phyloP scores from a whole-genome alignment of 2,888 invertebrate species.

The Synergus gifuensis region DNA sequence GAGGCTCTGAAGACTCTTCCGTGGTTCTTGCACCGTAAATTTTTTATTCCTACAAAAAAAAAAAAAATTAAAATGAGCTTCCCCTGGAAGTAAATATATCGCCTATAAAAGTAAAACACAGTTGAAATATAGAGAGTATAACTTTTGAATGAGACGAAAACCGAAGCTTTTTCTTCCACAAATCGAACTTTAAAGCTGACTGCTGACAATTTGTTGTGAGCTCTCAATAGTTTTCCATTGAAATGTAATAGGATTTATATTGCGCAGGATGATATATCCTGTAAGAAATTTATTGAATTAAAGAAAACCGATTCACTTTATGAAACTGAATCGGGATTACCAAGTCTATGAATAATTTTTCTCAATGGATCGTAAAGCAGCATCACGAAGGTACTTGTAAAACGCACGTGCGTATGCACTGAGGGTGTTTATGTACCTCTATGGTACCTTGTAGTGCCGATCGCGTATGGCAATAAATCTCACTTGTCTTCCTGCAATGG shows the following conservation, averaged over 20 bases:
- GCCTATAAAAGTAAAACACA: too few species aligned
- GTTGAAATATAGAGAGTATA: neutral
- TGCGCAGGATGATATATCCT: neutral
- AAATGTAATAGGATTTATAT: neutral
- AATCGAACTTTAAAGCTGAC: too few species aligned
- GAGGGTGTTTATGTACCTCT: slow-evolving; percentile 24
- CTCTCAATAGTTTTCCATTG: too few species aligned
- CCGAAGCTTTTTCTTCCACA: neutral
- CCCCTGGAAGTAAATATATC: too few species aligned
- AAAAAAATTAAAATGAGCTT: too few species aligned
- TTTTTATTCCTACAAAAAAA: neutral
- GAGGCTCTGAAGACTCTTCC: neutral
- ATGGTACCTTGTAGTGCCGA: slow-evolving; percentile 40
- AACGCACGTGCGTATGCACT: slow-evolving; percentile 44
- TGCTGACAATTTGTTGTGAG: too few species aligned
- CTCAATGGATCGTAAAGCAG: neutral
- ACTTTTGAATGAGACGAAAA: neutral
- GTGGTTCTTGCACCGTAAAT: neutral
- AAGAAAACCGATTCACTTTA: neutral
- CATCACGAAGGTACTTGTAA: neutral
- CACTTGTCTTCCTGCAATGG: slow-evolving; percentile 43
- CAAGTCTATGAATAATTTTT: slow-evolving; percentile 9
- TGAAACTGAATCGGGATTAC: neutral
- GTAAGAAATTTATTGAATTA: neutral
- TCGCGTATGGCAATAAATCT: slow-evolving; percentile 44